phyloP scores from a whole-genome alignment of 2,888 invertebrate species.

The Thymelicus lineola region DNA sequence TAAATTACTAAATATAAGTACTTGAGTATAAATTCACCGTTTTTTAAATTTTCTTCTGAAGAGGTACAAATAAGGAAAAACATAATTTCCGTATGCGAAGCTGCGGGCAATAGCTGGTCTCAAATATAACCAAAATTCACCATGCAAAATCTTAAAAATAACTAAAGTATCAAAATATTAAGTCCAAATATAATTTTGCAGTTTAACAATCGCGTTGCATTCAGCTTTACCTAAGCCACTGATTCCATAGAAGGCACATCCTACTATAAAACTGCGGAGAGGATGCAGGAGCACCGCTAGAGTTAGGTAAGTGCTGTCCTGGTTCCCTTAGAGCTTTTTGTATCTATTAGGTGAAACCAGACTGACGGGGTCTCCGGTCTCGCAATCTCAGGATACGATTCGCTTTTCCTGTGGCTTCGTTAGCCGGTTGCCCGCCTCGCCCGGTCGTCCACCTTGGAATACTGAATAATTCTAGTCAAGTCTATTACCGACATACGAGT shows the following conservation, averaged over 20 bases:
- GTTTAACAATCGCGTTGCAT: background rate
- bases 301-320: conserved; percentile 33
- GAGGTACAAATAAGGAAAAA: too few relatives aligned
- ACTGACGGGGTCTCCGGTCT: conserved; percentile 47
- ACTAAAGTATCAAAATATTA: too few relatives aligned
- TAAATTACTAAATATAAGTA: too few relatives aligned
- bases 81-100: too few relatives aligned
- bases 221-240: background rate
- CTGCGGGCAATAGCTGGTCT: too few relatives aligned
- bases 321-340: conserved; percentile 39
- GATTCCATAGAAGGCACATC: conserved; percentile 21
- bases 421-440: conserved; percentile 5
- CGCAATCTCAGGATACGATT: conserved; percentile 40
- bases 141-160: too few relatives aligned
- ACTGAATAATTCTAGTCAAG: conserved; percentile 17
- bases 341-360: conserved; percentile 43
- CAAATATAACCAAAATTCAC: too few relatives aligned
- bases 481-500: conserved; percentile 2
- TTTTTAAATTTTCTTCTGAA: too few relatives aligned
- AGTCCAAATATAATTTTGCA: too few relatives aligned
- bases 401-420: conserved; percentile 33
- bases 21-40: too few relatives aligned
- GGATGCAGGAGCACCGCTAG: background rate
- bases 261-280: conserved; percentile 29
- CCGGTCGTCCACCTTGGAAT: conserved; percentile 10